Evolutionary conservation across 2,797 vertebrate genomes (phyloP).

Genomic region (Dipus sagitta): DNA sequence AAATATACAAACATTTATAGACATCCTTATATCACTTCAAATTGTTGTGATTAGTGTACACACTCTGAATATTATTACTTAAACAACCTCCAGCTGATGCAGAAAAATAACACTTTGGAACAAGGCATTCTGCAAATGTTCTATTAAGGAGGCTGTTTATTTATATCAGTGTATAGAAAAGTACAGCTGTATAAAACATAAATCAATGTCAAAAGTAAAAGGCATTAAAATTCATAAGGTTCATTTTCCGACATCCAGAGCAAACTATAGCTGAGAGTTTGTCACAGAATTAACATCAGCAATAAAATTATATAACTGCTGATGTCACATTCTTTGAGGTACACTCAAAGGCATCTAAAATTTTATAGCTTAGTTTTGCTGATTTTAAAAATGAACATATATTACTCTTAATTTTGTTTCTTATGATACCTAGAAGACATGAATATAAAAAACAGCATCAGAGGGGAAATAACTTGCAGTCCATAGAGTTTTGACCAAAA

Average conservation of each 20-base stretch:
- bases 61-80: slow-evolving; percentile 85
- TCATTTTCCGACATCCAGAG: slow-evolving; percentile 82
- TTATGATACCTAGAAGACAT: slow-evolving; percentile 68
- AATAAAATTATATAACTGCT: slow-evolving; percentile 84
- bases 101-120: slow-evolving; percentile 82
- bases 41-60: slow-evolving; percentile 84
- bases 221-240: slow-evolving; percentile 83
- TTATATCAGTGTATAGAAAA: slow-evolving; percentile 85
- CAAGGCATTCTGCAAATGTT: slow-evolving; percentile 81
- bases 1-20: slow-evolving; percentile 84
- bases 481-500: slow-evolving; percentile 66
- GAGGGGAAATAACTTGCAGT: slow-evolving; percentile 70
- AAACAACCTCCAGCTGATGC: slow-evolving; percentile 83
- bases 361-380: slow-evolving; percentile 81
- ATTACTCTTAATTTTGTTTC: slow-evolving; percentile 78
- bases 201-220: slow-evolving; percentile 84
- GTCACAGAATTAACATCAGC: slow-evolving; percentile 81
- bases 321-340: slow-evolving; percentile 82
- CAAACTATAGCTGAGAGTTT: slow-evolving; percentile 81
- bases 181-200: slow-evolving; percentile 83
- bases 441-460: slow-evolving; percentile 73
- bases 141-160: slow-evolving; percentile 84
- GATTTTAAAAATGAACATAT: slow-evolving; percentile 82
- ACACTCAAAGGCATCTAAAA: slow-evolving; percentile 80
- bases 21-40: slow-evolving; percentile 82